These are phyloP conservation scores for Leptestheria dahalacensis DNA, from an alignment of 1,140 invertebrate genomes.

Conservation along the genomic window DNA sequence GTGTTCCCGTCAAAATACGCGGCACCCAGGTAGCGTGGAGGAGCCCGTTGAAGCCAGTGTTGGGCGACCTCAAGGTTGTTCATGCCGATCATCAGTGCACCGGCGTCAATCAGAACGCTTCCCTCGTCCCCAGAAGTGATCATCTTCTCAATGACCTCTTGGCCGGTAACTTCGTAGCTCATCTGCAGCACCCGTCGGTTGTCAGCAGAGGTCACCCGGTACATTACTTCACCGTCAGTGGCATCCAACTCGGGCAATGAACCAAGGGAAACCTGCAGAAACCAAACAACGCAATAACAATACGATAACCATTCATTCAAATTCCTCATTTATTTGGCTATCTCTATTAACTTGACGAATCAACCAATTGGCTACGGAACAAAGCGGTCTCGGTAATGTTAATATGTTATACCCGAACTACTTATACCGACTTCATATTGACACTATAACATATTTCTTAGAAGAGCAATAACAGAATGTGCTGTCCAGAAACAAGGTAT, in stretches of 20 bases:
- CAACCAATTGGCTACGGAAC: no score
- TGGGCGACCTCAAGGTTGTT: slow-evolving; percentile 18
- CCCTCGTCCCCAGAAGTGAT: not conserved
- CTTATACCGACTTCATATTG: no score
- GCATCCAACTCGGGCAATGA: slow-evolving; percentile 15
- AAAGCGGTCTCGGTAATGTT: no score
- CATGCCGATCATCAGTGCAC: slow-evolving; percentile 19
- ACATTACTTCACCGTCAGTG: not conserved
- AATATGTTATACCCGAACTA: no score
- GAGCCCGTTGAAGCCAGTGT: slow-evolving; percentile 13
- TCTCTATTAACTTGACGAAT: no score
- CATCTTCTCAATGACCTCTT: not conserved
- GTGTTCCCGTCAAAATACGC: slow-evolving; percentile 18
- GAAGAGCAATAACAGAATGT: no score
- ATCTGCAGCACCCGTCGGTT: not conserved
- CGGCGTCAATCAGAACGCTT: slow-evolving; percentile 17
- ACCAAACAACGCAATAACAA: no score
- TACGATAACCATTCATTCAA: no score
- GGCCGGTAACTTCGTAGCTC: not conserved
- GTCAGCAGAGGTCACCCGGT: not conserved
- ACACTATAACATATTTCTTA: no score
- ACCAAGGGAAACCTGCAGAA: slow-evolving; percentile 10
- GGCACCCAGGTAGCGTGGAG: slow-evolving; percentile 13
- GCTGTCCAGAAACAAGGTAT: no score
- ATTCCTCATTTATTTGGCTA: no score